Conservation (phyloP, 2,888 invertebrate genomes). For the Cyaniris semiargus region DNA sequence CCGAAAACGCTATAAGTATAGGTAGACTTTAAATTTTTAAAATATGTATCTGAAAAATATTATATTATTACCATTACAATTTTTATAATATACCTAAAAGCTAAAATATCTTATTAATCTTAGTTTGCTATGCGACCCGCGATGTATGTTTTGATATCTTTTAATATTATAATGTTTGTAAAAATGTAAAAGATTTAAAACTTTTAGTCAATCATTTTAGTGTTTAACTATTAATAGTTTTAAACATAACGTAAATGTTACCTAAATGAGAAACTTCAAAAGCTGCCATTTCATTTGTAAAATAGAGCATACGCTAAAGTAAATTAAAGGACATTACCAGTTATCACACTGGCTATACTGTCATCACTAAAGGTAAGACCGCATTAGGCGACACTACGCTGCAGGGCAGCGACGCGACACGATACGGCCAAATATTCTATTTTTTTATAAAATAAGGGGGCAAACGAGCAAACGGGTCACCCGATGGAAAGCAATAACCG, state of each 20-base stretch:
- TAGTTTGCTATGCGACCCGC: background rate
- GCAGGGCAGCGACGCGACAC: too few relatives aligned
- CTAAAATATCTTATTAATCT: background rate
- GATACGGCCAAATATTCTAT: too few relatives aligned
- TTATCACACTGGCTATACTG: background rate
- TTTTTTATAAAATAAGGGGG: too few relatives aligned
- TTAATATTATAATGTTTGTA: background rate
- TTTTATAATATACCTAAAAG: too few relatives aligned
- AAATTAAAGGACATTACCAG: background rate
- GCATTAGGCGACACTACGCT: too few relatives aligned
- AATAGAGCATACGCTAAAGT: background rate
- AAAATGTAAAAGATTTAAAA: conserved; percentile 5
- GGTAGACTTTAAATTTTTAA: background rate
- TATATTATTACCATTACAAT: background rate
- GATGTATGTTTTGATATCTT: background rate
- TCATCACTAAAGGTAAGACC: too few relatives aligned
- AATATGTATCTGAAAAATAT: background rate
- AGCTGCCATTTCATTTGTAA: background rate
- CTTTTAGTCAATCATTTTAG: background rate
- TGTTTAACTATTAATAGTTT: background rate
- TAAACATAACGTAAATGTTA: background rate
- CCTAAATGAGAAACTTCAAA: background rate
- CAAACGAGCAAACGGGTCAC: too few relatives aligned
- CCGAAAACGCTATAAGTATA: too few relatives aligned
- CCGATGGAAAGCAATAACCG: too few relatives aligned